These are phyloP conservation scores for Ptilonorhynchus violaceus DNA, from an alignment of 2,113 vertebrate genomes.

Conservation along the genomic window DNA sequence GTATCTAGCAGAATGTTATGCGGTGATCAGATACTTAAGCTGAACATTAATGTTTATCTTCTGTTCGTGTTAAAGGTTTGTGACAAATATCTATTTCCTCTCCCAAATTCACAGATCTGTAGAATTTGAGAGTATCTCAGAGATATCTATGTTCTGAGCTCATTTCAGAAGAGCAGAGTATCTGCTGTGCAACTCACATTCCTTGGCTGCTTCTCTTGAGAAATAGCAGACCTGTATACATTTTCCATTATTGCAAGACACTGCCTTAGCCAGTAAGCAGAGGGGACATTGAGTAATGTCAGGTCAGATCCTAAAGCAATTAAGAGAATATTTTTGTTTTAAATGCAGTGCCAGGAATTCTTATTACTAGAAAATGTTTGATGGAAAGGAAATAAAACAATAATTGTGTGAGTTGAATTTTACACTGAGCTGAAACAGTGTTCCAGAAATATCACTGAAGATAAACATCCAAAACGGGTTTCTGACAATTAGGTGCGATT, in stretches of 20 bases:
- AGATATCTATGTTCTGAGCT: background rate
- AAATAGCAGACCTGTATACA: background rate
- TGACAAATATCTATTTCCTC: background rate
- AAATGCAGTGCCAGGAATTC: background rate
- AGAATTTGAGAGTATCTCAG: background rate
- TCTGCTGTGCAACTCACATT: background rate
- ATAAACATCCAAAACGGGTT: background rate
- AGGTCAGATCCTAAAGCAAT: background rate
- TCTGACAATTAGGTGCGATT: background rate
- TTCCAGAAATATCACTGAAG: background rate
- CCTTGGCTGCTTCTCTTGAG: background rate
- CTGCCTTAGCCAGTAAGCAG: background rate
- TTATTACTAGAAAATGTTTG: background rate
- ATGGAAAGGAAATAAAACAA: background rate
- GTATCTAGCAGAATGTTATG: background rate
- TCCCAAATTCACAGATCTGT: background rate
- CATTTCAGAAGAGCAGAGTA: background rate
- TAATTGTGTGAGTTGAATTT: background rate
- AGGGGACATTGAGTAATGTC: background rate
- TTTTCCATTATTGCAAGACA: background rate
- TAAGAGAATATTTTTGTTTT: background rate
- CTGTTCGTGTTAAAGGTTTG: background rate
- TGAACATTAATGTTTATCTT: background rate
- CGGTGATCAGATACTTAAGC: background rate
- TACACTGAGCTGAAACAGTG: background rate